Percentiles rank a stretch among this genome's conserved stretches.
These are phyloP conservation scores for Xiphophorus maculatus DNA, from an alignment of 2,113 vertebrate species.

Conservation along the genomic window DNA sequence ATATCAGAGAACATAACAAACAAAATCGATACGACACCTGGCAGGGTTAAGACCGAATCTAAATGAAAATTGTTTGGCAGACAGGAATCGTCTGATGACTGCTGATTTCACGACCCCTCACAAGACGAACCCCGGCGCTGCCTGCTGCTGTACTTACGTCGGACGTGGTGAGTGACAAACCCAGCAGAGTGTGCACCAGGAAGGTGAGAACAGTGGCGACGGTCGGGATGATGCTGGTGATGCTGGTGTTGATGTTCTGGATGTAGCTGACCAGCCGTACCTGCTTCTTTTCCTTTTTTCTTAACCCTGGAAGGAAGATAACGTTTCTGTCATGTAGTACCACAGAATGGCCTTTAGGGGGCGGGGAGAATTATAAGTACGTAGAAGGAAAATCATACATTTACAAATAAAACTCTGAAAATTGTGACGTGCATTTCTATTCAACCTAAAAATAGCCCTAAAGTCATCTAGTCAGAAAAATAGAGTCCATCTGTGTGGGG, in stretches of 20 bases:
- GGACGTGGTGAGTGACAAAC: conserved; percentile 65
- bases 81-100: neutral
- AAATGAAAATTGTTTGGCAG: neutral
- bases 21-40: neutral
- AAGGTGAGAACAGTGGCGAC: conserved; percentile 81
- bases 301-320: conserved; percentile 66
- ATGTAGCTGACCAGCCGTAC: conserved; percentile 76
- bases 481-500: neutral
- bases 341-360: too few relatives aligned
- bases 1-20: neutral
- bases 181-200: conserved; percentile 77
- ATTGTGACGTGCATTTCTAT: neutral
- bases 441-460: neutral
- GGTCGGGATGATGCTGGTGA: conserved; percentile 72
- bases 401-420: neutral
- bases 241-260: conserved; percentile 73
- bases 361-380: neutral
- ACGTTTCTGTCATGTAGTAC: neutral
- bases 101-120: neutral
- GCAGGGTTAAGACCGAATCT: neutral
- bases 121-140: neutral
- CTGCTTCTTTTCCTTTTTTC: conserved; percentile 75
- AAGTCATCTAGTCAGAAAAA: neutral
- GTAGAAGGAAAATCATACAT: neutral
- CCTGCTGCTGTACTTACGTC: conserved; percentile 70